phyloP scores from a whole-genome alignment of 1,140 invertebrate species.

The Pemphigus obesinymphae region DNA sequence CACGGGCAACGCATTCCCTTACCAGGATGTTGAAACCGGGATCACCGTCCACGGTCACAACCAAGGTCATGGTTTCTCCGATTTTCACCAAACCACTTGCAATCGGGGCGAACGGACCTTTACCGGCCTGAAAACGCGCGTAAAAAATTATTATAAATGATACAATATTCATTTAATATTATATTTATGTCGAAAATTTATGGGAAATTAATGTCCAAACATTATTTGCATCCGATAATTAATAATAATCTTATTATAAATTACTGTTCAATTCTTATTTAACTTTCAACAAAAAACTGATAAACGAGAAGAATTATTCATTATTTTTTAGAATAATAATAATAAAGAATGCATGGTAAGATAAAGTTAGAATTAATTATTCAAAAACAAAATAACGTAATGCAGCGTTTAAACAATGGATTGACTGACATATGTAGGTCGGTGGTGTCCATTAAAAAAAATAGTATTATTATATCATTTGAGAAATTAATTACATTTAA shows the following conservation, averaged over 20 bases:
- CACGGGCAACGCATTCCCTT: constrained; percentile 70
- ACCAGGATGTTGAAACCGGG: constrained; percentile 74
- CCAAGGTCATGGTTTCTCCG: constrained; percentile 75
- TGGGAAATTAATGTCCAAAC: too few species aligned
- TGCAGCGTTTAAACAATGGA: neutral
- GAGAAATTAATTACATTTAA: neutral
- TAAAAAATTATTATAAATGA: neutral
- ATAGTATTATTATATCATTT: neutral
- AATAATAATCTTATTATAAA: too few species aligned
- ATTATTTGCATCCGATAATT: too few species aligned
- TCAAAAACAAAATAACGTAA: neutral
- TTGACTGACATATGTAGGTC: neutral
- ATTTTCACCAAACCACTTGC: constrained; percentile 76
- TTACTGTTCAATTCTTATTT: too few species aligned
- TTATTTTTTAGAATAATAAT: too few species aligned
- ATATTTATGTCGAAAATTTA: too few species aligned
- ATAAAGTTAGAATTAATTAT: neutral
- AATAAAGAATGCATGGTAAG: too few species aligned
- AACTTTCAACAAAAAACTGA: too few species aligned
- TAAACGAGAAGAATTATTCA: too few species aligned
- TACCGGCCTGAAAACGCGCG: constrained; percentile 57
- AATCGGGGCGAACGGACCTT: constrained; percentile 69
- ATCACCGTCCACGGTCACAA: constrained; percentile 74
- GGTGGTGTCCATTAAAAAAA: neutral
- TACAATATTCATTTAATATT: too few species aligned